These are phyloP conservation scores for Chironomus tentans DNA, from an alignment of 2,888 invertebrate species.

Conservation along the genomic window DNA sequence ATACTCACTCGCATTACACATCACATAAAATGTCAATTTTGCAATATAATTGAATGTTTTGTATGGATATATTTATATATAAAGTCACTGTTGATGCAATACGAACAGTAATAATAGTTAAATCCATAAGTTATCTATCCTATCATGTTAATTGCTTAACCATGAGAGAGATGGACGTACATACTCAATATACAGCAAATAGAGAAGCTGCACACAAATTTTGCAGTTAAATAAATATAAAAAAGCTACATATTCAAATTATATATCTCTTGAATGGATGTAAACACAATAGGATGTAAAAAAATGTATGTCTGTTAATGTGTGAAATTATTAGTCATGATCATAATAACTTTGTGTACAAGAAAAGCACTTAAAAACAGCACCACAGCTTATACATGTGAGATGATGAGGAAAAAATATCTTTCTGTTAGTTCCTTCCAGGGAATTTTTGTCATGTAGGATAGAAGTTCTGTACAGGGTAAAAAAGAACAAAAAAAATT, in stretches of 20 bases:
- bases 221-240: background rate
- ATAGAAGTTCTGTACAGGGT: no score
- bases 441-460: no score
- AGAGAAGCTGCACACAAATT: background rate
- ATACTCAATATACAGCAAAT: background rate
- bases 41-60: background rate
- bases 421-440: no score
- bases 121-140: background rate
- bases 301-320: background rate
- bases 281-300: background rate
- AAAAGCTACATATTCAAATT: background rate
- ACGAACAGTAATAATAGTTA: background rate
- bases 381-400: no score
- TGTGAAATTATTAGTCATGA: background rate
- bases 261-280: background rate
- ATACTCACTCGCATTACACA: background rate
- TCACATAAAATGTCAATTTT: background rate
- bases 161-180: background rate
- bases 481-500: no score
- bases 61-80: background rate
- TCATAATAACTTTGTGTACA: background rate
- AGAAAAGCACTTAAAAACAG: no score
- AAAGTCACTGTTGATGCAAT: background rate
- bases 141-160: background rate
- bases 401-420: no score